A percentile compares a stretch with the other conserved stretches of the same genome.
Conservation (phyloP, 2,888 invertebrate species). For the Ceramica pisi region DNA sequence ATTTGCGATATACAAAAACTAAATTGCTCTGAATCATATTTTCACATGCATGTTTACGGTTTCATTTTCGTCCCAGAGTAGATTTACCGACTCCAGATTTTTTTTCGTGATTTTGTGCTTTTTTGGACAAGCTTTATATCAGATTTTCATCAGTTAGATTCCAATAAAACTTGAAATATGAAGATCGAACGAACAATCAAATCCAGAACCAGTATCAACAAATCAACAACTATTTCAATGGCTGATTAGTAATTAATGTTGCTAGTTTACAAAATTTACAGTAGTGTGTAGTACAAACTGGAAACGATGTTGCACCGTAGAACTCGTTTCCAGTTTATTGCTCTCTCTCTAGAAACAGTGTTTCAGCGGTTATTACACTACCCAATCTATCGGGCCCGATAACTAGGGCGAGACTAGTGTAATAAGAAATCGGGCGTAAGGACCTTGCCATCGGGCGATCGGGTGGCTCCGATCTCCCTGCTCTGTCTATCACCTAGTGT, state of each 20-base stretch:
- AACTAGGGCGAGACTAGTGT: too few relatives aligned
- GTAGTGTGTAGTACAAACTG: too few relatives aligned
- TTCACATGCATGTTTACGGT: constrained; percentile 45
- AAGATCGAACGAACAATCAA: constrained; percentile 56
- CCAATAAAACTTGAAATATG: constrained; percentile 23
- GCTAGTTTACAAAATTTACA: constrained; percentile 13
- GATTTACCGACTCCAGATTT: constrained; percentile 1
- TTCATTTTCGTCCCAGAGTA: constrained; percentile 37
- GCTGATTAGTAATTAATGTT: constrained; percentile 51
- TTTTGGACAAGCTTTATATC: neutral
- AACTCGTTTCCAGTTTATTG: too few relatives aligned
- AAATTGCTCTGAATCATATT: constrained; percentile 64
- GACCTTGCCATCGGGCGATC: too few relatives aligned
- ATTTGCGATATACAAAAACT: constrained; percentile 55
- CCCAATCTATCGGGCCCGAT: too few relatives aligned
- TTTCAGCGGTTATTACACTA: too few relatives aligned
- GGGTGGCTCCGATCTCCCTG: too few relatives aligned
- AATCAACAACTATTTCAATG: constrained; percentile 63
- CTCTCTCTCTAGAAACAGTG: neutral
- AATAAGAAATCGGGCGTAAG: too few relatives aligned
- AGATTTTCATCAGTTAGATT: constrained; percentile 22
- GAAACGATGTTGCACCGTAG: too few relatives aligned
- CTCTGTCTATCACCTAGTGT: too few relatives aligned
- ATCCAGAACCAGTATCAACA: constrained; percentile 27
- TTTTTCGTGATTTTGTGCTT: neutral